phyloP scores from a whole-genome alignment of 2,797 vertebrate genomes.

The Sylvia borin region DNA sequence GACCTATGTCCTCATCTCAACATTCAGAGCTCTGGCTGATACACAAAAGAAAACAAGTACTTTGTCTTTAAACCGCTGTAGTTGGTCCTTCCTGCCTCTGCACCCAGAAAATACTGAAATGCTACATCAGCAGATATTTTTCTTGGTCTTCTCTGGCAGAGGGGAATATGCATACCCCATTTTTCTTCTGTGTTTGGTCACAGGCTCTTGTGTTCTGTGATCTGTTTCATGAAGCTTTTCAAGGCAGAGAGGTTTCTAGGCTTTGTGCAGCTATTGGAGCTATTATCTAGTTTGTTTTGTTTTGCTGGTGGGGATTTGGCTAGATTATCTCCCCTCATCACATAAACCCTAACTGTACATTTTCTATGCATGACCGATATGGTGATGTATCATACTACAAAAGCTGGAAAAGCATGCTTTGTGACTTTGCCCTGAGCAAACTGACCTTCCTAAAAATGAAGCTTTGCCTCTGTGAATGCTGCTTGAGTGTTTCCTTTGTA shows the following conservation, averaged over 20 bases:
- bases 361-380: constrained; percentile 16
- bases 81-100: not conserved
- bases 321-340: not conserved
- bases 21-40: not conserved
- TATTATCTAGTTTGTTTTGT: constrained; percentile 23
- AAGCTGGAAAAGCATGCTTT: constrained; percentile 26
- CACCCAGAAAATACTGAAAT: not conserved
- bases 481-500: constrained; percentile 32
- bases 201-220: not conserved
- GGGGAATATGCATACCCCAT: not conserved
- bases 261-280: constrained; percentile 11
- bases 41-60: not conserved
- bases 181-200: constrained; percentile 8
- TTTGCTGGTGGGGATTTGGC: constrained; percentile 27
- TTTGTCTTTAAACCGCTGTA: not conserved
- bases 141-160: not conserved
- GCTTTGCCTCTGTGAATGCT: not conserved
- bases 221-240: not conserved
- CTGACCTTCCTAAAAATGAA: constrained; percentile 47
- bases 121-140: not conserved
- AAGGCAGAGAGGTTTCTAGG: not conserved
- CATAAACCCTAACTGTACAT: not conserved
- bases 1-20: not conserved
- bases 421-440: constrained; percentile 54
- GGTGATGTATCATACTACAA: constrained; percentile 10